Evolutionary conservation across 2,888 invertebrate species (phyloP), one percentile per base, ranked within the genome.

Genomic region (Trachelus troglodyta): DNA sequence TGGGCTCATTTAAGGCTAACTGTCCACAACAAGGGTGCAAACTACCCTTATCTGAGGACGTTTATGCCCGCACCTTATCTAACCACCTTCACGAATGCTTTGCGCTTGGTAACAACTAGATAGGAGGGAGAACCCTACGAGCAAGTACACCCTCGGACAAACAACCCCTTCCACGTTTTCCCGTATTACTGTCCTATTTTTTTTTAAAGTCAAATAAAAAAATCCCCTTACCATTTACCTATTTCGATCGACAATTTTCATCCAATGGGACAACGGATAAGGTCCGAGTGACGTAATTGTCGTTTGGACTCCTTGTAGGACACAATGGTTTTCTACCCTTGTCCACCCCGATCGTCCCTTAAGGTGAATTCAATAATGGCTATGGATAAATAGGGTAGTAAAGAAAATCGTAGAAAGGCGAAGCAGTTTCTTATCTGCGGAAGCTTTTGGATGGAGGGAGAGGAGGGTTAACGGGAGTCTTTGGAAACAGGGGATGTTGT

Each of bases 1-100:
- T 30, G 69, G 85, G 85, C 88, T 90, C 90, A 88, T 90, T 90
- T 87, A 87, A 90, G 88, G 87, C 90, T 88, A 90, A 90, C 90
- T 90, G 90, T 90, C 90, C 90, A 89, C 90, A 90, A 89, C 89
- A 86, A 87, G 90, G 90, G 91, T 90, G 91, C 89, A 91, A 91
- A 91, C 90, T 89, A 87, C 90, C 87, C 89, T 91, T 91, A 91
- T 91, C 91, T 89, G 83, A 80, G 88, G 85, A 88, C 90, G 90
- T 91, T 91, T 90, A 91, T 90, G 90, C 88, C 90, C 89, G 85
- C 85, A 87, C 88, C 90, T 91, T 91, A 91, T 91, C 91, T 88
- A 78, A 80, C 81, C 80, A 78, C 69, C 79, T 79, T 77, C 77
- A 69, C 31, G 83, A 85, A 85, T 84, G 83, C 86, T 85, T 86